A percentile compares a stretch with the other conserved stretches of the same genome.
Conservation (phyloP, 2,113 vertebrate genomes). For the Forbesichthys papilliferus region DNA sequence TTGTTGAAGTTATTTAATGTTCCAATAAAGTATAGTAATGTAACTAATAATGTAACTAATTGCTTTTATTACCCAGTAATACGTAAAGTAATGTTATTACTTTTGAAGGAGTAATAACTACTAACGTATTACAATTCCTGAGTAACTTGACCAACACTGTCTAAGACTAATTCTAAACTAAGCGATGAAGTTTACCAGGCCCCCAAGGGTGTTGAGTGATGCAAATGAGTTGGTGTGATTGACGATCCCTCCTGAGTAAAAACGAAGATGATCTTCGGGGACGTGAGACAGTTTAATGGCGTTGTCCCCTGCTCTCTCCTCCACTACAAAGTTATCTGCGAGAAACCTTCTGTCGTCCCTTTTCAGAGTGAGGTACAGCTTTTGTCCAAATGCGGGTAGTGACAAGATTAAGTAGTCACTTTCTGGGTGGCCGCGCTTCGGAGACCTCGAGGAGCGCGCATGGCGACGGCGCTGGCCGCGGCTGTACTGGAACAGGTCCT, state of each 20-base stretch:
- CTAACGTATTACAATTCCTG: no score
- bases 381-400: constrained; percentile 81
- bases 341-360: constrained; percentile 80
- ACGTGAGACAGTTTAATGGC: constrained; percentile 30
- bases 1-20: no score
- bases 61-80: no score
- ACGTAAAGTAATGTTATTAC: no score
- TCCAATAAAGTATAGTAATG: no score
- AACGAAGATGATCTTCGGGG: constrained; percentile 75
- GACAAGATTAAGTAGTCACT: constrained; percentile 77
- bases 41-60: no score
- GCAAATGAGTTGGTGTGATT: constrained; percentile 84
- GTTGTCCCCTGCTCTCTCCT: constrained; percentile 74
- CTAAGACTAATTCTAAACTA: neutral
- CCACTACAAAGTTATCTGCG: constrained; percentile 79
- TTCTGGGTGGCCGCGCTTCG: constrained; percentile 46
- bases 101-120: no score
- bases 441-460: constrained; percentile 21
- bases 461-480: constrained; percentile 16
- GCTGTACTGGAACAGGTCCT: constrained; percentile 34
- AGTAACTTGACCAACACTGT: no score
- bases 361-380: constrained; percentile 82
- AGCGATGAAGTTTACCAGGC: constrained; percentile 82
- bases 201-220: constrained; percentile 86
- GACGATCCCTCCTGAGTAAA: constrained; percentile 87